Evolutionary conservation across 2,888 invertebrate species (phyloP).

Genomic region (Cantharis lateralis): DNA sequence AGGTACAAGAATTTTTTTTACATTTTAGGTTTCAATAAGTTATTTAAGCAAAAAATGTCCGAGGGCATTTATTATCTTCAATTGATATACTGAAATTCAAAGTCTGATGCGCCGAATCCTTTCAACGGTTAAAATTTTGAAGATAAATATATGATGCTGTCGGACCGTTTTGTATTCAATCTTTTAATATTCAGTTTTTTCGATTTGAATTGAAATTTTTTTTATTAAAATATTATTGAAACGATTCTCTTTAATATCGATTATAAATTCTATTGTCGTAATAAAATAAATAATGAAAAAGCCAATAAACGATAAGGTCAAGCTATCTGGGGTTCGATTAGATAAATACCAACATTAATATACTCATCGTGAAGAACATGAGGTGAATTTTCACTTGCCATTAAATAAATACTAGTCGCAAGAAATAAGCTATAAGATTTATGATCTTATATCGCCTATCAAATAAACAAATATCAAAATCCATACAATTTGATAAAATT

Average conservation of each 20-base stretch:
- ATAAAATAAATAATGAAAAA: not conserved
- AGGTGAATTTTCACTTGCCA: not conserved
- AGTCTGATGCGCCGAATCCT: too few relatives aligned
- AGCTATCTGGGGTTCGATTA: not conserved
- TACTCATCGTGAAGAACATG: not conserved
- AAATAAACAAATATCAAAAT: not conserved
- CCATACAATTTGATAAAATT: not conserved
- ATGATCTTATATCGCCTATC: not conserved
- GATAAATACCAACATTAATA: not conserved
- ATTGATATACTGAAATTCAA: too few relatives aligned
- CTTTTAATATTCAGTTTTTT: too few relatives aligned
- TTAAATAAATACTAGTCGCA: not conserved
- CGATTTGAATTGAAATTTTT: too few relatives aligned
- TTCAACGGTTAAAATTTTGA: too few relatives aligned
- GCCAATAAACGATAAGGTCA: not conserved
- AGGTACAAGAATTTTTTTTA: too few relatives aligned
- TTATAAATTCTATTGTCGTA: not conserved
- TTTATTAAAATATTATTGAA: not conserved
- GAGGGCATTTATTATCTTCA: too few relatives aligned
- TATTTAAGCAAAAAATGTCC: too few relatives aligned
- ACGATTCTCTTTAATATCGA: not conserved
- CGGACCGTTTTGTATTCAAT: too few relatives aligned
- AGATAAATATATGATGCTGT: too few relatives aligned
- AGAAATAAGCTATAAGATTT: not conserved
- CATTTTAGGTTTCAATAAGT: too few relatives aligned